Evolutionary conservation across 2,797 vertebrate genomes (phyloP).

Genomic region (Enoplosus armatus): DNA sequence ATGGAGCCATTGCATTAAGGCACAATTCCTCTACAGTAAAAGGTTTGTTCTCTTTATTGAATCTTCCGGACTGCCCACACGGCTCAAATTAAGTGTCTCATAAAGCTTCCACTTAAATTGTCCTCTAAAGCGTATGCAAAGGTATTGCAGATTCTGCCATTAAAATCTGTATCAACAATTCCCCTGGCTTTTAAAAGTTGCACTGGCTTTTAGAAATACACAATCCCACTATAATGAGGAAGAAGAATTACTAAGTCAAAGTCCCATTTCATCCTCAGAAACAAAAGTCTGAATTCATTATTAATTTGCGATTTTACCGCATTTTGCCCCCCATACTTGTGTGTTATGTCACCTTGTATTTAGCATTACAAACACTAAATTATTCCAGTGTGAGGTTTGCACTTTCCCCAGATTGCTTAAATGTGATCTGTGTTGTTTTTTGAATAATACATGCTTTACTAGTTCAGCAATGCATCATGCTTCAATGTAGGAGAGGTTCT

Average conservation of each 20-base stretch:
- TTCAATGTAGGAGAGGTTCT: conserved; percentile 41
- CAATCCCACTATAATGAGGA: conserved; percentile 62
- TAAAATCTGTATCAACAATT: conserved; percentile 72
- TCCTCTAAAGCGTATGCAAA: conserved; percentile 70
- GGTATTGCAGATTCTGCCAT: conserved; percentile 64
- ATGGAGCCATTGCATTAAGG: conserved; percentile 41
- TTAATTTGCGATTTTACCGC: conserved; percentile 57
- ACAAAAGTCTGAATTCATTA: conserved; percentile 69
- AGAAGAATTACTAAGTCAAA: conserved; percentile 64
- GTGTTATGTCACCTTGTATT: conserved; percentile 62
- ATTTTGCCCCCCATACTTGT: conserved; percentile 49
- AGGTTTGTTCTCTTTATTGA: conserved; percentile 63
- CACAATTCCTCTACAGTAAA: conserved; percentile 49
- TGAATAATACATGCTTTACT: conserved; percentile 63
- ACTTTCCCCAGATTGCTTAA: conserved; percentile 55
- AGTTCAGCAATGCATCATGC: conserved; percentile 46
- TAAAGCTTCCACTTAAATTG: conserved; percentile 73
- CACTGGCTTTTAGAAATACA: conserved; percentile 72
- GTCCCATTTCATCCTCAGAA: conserved; percentile 63
- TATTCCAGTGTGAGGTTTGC: conserved; percentile 43
- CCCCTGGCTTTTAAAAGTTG: conserved; percentile 71
- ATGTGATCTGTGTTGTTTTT: conserved; percentile 60
- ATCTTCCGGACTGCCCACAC: conserved; percentile 56
- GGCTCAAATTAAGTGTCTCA: conserved; percentile 70
- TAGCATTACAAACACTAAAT: conserved; percentile 54